A percentile compares a stretch with the other conserved stretches of the same genome.
phyloP scores from a whole-genome alignment of 2,797 vertebrate species.

The Natrix natrix region DNA sequence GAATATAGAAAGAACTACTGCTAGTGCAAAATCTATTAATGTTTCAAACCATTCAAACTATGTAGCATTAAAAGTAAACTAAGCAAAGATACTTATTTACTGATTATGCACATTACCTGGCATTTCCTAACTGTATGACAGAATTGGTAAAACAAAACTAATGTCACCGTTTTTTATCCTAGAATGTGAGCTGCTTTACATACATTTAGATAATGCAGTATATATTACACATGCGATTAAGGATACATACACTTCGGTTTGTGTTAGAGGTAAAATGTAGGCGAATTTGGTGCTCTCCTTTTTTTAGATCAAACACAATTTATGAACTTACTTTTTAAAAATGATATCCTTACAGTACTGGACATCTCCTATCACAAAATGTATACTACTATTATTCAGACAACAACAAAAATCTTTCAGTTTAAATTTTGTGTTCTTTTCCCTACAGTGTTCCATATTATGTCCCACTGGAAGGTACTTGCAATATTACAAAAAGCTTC shows the following conservation, averaged over 20 bases:
- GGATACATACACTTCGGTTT: neutral
- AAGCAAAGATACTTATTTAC: neutral
- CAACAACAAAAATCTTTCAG: conserved; percentile 54
- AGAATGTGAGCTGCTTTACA: neutral
- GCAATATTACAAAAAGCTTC: conserved; percentile 66
- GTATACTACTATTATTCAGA: conserved; percentile 33
- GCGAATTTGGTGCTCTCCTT: neutral
- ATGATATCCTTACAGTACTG: neutral
- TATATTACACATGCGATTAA: neutral
- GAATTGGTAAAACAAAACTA: neutral
- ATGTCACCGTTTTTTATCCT: neutral
- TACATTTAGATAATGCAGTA: neutral
- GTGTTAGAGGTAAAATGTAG: neutral
- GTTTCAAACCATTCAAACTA: neutral
- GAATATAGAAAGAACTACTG: conserved; percentile 52
- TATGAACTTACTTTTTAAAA: conserved; percentile 1
- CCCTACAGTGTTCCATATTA: conserved; percentile 79
- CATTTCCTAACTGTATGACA: neutral
- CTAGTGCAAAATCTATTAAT: neutral
- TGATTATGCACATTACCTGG: neutral
- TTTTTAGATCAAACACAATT: neutral
- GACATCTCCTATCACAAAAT: neutral
- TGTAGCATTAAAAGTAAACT: neutral
- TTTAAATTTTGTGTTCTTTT: conserved; percentile 69
- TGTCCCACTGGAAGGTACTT: conserved; percentile 77